Evolutionary conservation across 2,888 invertebrate species (phyloP).

Genomic region (Cybosia mesomella): DNA sequence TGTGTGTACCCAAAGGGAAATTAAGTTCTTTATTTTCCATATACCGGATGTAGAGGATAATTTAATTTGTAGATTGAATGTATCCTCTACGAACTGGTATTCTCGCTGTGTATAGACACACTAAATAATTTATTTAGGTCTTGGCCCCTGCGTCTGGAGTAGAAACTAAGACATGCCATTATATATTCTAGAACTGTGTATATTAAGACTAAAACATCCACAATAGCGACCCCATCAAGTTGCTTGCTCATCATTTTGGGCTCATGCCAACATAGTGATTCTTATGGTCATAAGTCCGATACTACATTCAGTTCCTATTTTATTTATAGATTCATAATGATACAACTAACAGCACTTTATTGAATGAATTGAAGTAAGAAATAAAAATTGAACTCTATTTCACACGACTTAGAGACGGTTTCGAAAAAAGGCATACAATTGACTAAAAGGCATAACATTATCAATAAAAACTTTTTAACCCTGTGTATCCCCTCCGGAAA

Average conservation of each 20-base stretch:
- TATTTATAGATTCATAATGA: background rate
- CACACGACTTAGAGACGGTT: no score
- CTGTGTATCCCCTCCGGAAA: background rate
- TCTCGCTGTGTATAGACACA: background rate
- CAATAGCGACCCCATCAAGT: constrained; percentile 37
- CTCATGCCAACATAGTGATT: constrained; percentile 44
- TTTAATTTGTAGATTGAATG: no score
- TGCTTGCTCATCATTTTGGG: constrained; percentile 47
- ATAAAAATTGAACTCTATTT: no score
- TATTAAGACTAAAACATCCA: constrained; percentile 23
- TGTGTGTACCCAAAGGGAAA: no score
- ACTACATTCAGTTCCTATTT: constrained; percentile 22
- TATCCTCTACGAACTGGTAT: background rate
- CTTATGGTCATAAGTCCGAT: constrained; percentile 32
- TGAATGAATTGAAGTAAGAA: no score
- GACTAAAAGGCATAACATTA: no score
- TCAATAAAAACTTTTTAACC: background rate
- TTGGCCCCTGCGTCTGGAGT: background rate
- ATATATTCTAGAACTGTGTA: constrained; percentile 12
- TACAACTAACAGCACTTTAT: background rate
- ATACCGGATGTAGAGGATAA: no score
- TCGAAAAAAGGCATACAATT: no score
- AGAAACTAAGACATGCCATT: background rate
- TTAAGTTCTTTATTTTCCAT: no score
- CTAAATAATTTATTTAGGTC: constrained; percentile 2